Evolutionary conservation across 2,888 invertebrate genomes (phyloP).

Genomic region (Cantharis lateralis): DNA sequence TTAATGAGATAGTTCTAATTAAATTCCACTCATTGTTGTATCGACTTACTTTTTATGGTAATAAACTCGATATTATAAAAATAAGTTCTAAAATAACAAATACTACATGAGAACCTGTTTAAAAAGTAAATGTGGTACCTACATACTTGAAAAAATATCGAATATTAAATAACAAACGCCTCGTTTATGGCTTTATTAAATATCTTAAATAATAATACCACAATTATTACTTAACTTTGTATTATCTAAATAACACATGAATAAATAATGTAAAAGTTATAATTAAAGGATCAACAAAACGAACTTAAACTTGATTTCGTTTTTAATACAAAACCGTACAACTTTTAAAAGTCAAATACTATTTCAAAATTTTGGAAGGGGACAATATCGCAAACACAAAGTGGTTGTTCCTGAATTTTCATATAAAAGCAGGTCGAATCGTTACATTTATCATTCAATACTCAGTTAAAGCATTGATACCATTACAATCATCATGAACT

Average conservation of each 20-base stretch:
- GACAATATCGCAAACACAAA: neutral
- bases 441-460: neutral
- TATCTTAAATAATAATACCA: neutral
- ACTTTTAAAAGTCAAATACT: neutral
- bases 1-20: neutral
- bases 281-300: neutral
- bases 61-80: neutral
- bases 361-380: constrained; percentile 3
- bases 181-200: neutral
- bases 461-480: neutral
- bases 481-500: neutral
- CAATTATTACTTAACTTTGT: neutral
- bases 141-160: neutral
- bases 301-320: neutral
- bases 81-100: neutral
- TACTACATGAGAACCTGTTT: neutral
- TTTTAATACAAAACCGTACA: neutral
- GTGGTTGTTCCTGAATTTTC: neutral
- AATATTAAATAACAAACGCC: neutral
- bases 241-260: neutral
- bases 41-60: neutral
- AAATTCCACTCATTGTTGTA: neutral
- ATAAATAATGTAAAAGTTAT: neutral
- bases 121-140: neutral
- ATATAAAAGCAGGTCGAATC: neutral